Evolutionary conservation across 2,888 invertebrate genomes (phyloP), one percentile per base, ranked within the genome.

Genomic region (Lasioglossum vierecki): DNA sequence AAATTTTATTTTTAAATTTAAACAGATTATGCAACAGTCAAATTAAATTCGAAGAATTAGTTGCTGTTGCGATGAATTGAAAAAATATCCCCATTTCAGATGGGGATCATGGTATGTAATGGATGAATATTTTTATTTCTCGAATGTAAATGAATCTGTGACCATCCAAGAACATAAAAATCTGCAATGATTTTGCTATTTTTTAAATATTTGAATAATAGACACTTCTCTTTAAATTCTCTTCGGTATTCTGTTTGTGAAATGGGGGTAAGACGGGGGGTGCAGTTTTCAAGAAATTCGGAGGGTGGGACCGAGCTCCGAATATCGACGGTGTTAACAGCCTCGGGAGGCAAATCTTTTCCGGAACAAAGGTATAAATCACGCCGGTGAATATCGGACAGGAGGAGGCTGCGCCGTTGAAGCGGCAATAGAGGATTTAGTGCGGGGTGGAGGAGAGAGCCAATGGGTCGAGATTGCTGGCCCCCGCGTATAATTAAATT

Each of bases 401-500:
- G 72, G 44, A 41, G 53, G 63, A 68, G 49, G 53, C 53, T 46
- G 63, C n/a, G 57, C 70, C 49, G 79, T 73, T 81, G 76, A 81
- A 76, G 63, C 66, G 79, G 63, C 77, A 68, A 79, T 70, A 71
- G 76, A 71, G 78, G 76, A 82, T 88, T 85, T 80, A 83, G 35
- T 79, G 53, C 74, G 57, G 22, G 30, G 2, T 22, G 68, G 35
- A 4, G 66, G 35, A 22, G 68, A 22, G 68, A 39, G 68, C 22
- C 15, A 30, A 35, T 35, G 68, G 41, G n/a, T 26, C 41, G 70
- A 72, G 66, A 82, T 81, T 89, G 80, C 72, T 66, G 44, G 30
- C 22, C 68, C 68, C 68, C 73, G 39, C 79, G 79, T 82, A 83
- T 90, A 89, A 90, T 91, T 89, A 89, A 90, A 90, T 90, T 89